These are phyloP conservation scores for Copsychus sechellarum DNA, from an alignment of 2,113 vertebrate genomes.

Conservation along the genomic window DNA sequence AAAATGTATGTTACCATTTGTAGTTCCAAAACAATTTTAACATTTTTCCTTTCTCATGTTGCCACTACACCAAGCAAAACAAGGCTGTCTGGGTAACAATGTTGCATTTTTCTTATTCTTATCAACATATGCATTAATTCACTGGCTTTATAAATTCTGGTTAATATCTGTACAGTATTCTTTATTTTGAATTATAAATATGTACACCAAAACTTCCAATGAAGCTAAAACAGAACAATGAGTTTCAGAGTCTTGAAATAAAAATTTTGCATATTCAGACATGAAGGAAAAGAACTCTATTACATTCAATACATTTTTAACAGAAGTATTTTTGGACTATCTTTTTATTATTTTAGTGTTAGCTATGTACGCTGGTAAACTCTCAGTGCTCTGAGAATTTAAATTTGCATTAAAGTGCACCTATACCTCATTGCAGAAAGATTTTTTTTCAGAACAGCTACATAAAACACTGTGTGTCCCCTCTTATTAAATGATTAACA, in stretches of 20 bases:
- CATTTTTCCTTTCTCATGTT: background rate
- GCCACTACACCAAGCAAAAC: background rate
- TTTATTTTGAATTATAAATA: background rate
- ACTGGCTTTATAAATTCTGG: background rate
- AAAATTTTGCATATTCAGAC: background rate
- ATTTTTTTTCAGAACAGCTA: background rate
- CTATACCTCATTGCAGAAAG: background rate
- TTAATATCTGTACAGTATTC: rapidly evolving
- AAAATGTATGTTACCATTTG: background rate
- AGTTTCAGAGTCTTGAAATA: background rate
- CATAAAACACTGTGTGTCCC: background rate
- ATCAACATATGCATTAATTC: background rate
- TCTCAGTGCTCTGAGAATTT: background rate
- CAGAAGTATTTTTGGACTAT: background rate
- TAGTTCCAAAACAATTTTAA: background rate
- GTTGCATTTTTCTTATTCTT: background rate
- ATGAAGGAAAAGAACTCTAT: background rate
- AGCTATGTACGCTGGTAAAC: background rate
- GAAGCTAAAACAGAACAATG: background rate
- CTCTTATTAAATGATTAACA: background rate
- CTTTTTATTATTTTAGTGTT: background rate
- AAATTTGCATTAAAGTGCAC: background rate
- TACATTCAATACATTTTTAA: background rate
- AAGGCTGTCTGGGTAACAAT: background rate
- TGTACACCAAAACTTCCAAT: background rate